Evolutionary conservation across 1,140 invertebrate genomes (phyloP).

Genomic region (Stenopsyche tienmushanensis): DNA sequence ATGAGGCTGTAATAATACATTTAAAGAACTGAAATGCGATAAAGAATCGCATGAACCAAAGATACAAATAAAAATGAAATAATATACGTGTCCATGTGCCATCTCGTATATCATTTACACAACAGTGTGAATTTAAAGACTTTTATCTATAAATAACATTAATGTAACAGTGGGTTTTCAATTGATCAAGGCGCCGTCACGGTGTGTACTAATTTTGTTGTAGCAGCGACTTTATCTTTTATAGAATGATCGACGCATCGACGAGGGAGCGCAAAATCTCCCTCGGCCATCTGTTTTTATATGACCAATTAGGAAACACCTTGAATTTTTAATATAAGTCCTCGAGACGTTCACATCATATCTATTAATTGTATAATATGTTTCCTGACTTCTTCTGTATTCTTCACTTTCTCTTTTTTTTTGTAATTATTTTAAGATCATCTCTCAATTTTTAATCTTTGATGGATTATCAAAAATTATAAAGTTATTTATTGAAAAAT

Average conservation of each 20-base stretch:
- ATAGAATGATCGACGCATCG: not conserved
- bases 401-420: constrained; percentile 18
- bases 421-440: constrained; percentile 5
- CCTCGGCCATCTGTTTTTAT: constrained; percentile 25
- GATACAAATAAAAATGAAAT: constrained; percentile 38
- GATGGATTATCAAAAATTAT: constrained; percentile 29
- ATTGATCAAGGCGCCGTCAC: not conserved
- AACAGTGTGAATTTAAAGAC: constrained; percentile 38
- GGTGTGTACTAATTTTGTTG: constrained; percentile 7
- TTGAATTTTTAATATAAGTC: constrained; percentile 36
- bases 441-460: constrained; percentile 22
- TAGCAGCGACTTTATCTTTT: not conserved
- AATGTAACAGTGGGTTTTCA: constrained; percentile 35
- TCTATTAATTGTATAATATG: constrained; percentile 29
- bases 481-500: constrained; percentile 41
- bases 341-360: constrained; percentile 35
- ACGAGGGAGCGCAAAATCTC: not conserved
- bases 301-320: constrained; percentile 39
- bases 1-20: constrained; percentile 35
- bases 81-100: constrained; percentile 41
- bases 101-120: constrained; percentile 29
- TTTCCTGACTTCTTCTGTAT: constrained; percentile 24
- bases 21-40: constrained; percentile 39
- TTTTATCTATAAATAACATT: constrained; percentile 39
- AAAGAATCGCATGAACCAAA: constrained; percentile 41